Evolutionary conservation across 2,113 vertebrate genomes (phyloP).

Genomic region (Lamprologus callipterus): DNA sequence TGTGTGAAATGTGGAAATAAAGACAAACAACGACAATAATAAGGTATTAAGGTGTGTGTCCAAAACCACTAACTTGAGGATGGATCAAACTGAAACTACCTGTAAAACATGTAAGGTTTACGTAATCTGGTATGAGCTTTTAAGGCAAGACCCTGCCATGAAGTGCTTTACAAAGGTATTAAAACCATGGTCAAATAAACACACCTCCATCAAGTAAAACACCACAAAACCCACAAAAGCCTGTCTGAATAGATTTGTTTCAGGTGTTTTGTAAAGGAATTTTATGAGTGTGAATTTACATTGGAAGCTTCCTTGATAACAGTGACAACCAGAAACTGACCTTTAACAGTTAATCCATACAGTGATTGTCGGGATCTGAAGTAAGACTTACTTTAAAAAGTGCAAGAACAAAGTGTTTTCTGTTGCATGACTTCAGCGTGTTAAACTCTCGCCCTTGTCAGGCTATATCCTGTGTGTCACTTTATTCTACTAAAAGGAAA

Average conservation of each 20-base stretch:
- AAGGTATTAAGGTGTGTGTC: neutral
- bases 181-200: neutral
- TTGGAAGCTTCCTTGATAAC: fast-evolving
- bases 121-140: neutral
- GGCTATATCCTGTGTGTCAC: neutral
- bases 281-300: neutral
- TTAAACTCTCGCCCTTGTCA: neutral
- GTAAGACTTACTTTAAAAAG: neutral
- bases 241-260: neutral
- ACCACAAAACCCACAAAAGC: neutral
- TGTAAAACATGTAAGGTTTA: neutral
- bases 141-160: neutral
- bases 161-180: neutral
- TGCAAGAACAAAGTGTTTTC: neutral
- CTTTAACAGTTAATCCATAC: neutral
- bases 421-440: neutral
- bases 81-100: neutral
- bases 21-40: neutral
- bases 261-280: neutral
- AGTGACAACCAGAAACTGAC: neutral
- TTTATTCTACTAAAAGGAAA: neutral
- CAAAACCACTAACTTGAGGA: neutral
- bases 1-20: neutral
- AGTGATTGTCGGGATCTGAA: neutral
- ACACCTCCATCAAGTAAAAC: neutral